These are phyloP conservation scores for Onychomys leucogaster DNA, from an alignment of 2,797 vertebrate species.

Conservation along the genomic window DNA sequence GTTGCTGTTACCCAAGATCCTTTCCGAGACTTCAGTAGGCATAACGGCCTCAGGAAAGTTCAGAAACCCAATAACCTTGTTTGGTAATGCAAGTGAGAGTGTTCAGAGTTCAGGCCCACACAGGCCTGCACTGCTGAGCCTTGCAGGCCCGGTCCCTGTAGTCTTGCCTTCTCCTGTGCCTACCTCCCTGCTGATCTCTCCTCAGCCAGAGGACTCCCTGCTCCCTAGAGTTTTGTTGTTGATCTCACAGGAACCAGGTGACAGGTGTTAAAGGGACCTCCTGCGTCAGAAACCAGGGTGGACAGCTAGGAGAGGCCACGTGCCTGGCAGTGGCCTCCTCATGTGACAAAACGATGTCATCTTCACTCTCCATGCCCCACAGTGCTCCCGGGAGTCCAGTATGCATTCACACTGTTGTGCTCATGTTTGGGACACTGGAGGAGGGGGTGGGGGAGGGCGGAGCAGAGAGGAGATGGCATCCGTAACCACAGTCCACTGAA, in stretches of 20 bases:
- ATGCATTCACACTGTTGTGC: not conserved
- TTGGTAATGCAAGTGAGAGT: conserved; percentile 7
- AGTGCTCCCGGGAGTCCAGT: not conserved
- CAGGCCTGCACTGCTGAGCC: not conserved
- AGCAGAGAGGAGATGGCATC: not conserved
- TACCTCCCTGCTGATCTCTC: not conserved
- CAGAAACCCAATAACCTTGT: conserved; percentile 60
- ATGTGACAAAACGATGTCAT: not conserved
- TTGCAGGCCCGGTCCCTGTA: fast-evolving
- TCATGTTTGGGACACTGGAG: not conserved
- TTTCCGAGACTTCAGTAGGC: not conserved
- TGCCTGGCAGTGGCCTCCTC: not conserved
- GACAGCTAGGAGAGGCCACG: not conserved
- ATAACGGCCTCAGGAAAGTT: not conserved
- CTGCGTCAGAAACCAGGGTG: not conserved
- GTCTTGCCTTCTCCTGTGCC: not conserved
- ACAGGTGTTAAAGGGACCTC: not conserved
- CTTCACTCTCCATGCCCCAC: fast-evolving
- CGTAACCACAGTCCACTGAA: not conserved
- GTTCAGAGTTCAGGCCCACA: not conserved
- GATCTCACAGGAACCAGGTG: not conserved
- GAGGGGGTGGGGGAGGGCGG: too few species aligned
- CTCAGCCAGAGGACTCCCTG: not conserved
- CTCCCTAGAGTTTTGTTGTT: not conserved
- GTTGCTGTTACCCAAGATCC: conserved; percentile 53